A percentile compares a stretch with the other conserved stretches of the same genome.
These are phyloP conservation scores for Notocelia uddmanniana DNA, from an alignment of 2,888 invertebrate genomes.

Conservation along the genomic window DNA sequence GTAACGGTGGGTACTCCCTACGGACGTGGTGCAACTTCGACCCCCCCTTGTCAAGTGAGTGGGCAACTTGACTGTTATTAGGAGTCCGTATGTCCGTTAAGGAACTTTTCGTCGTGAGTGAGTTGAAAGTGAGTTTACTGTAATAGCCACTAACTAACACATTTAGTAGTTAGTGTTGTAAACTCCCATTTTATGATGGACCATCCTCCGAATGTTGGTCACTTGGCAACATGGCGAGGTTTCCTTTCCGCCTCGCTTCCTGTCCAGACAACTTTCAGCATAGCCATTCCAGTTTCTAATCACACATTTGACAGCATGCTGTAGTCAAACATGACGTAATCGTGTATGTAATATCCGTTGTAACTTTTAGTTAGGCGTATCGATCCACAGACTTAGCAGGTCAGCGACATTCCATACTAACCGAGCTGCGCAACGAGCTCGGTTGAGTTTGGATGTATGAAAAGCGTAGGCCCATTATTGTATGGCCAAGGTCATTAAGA, in stretches of 20 bases:
- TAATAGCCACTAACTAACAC: conserved; percentile 5
- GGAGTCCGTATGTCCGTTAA: too few relatives aligned
- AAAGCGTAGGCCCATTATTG: not conserved
- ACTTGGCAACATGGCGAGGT: conserved; percentile 14
- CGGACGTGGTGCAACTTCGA: too few relatives aligned
- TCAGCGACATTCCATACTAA: conserved; percentile 49
- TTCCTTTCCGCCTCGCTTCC: conserved; percentile 46
- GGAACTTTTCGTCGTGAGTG: too few relatives aligned
- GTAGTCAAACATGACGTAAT: conserved; percentile 66
- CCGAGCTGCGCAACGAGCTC: conserved; percentile 14
- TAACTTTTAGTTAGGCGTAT: conserved; percentile 62
- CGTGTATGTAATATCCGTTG: conserved; percentile 61
- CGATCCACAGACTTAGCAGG: conserved; percentile 57
- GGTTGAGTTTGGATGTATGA: conserved; percentile 10
- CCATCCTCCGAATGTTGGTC: conserved; percentile 38
- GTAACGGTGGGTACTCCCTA: too few relatives aligned
- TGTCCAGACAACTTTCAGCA: conserved; percentile 61
- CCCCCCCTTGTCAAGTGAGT: too few relatives aligned
- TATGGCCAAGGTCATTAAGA: conserved; percentile 9
- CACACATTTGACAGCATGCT: conserved; percentile 57
- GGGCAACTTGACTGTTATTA: too few relatives aligned
- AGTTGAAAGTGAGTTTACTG: not conserved
- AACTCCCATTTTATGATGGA: conserved; percentile 18
- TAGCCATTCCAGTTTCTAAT: conserved; percentile 51
- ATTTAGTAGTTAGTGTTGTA: conserved; percentile 7